Evolutionary conservation across 1,140 invertebrate genomes (phyloP).

Genomic region (Adelges cooleyi): DNA sequence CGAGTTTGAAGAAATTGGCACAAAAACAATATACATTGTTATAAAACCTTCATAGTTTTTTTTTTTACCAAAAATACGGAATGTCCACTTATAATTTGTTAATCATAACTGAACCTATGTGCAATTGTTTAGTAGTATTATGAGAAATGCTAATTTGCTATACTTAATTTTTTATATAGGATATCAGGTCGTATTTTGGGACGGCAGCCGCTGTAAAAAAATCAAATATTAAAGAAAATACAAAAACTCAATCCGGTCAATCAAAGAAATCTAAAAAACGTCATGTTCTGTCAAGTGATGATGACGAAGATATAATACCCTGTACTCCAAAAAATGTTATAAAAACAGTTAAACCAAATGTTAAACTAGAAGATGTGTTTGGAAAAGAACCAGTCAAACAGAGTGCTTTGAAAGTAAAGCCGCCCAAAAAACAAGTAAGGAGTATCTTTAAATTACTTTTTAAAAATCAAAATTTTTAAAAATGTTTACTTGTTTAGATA

Average conservation of each 20-base stretch:
- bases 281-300: neutral
- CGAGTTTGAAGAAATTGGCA: no score
- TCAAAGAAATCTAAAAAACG: neutral
- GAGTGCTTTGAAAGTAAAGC: neutral
- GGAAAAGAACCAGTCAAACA: slow-evolving; percentile 20
- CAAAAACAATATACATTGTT: no score
- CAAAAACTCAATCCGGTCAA: neutral
- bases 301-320: slow-evolving; percentile 8
- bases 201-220: neutral
- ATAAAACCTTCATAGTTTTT: no score
- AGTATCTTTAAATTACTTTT: no score
- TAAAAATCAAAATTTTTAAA: no score
- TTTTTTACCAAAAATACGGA: no score
- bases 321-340: neutral
- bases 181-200: neutral
- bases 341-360: neutral
- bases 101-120: no score
- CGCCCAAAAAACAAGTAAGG: neutral
- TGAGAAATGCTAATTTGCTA: no score
- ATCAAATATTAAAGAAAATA: neutral
- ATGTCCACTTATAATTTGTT: no score
- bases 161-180: neutral
- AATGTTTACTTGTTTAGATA: no score
- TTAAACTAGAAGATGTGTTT: neutral
- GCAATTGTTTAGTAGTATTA: no score